Conservation (phyloP, 1,140 invertebrate genomes). For the Portunus trituberculatus region DNA sequence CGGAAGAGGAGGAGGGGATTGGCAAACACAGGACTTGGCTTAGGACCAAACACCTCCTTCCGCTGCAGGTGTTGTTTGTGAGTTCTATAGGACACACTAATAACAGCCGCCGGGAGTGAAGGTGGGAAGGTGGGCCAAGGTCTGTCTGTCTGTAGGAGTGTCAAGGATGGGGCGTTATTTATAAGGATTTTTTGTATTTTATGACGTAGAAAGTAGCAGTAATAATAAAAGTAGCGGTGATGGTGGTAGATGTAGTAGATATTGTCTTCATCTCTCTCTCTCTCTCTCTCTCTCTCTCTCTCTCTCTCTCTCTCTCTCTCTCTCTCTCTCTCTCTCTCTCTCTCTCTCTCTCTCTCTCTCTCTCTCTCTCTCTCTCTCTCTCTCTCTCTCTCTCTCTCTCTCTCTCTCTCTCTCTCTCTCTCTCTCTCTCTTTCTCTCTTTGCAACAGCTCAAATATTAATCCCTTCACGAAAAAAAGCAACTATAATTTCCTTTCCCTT, state of each 20-base stretch:
- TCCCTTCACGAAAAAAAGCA: too few species aligned
- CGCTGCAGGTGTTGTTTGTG: constrained; percentile 1
- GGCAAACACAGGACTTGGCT: background rate
- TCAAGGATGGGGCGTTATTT: background rate
- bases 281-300: constrained; percentile 11
- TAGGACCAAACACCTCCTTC: background rate
- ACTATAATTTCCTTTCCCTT: too few species aligned
- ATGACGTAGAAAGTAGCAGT: too few species aligned
- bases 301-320: constrained; percentile 11
- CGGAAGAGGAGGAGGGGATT: background rate
- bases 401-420: constrained; percentile 7
- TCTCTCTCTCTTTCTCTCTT: background rate
- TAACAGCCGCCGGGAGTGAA: background rate
- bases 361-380: background rate
- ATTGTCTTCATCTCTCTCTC: background rate
- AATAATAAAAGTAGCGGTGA: too few species aligned
- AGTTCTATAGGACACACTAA: background rate
- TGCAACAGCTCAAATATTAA: too few species aligned
- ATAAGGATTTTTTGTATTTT: too few species aligned
- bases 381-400: background rate
- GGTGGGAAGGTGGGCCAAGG: background rate
- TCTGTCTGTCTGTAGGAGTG: background rate
- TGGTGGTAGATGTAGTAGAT: too few species aligned
- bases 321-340: constrained; percentile 11
- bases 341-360: constrained; percentile 11